Evolutionary conservation across 2,888 invertebrate genomes (phyloP), one percentile per base, ranked within the genome.

Genomic region (Chymomyza fuscimana): DNA sequence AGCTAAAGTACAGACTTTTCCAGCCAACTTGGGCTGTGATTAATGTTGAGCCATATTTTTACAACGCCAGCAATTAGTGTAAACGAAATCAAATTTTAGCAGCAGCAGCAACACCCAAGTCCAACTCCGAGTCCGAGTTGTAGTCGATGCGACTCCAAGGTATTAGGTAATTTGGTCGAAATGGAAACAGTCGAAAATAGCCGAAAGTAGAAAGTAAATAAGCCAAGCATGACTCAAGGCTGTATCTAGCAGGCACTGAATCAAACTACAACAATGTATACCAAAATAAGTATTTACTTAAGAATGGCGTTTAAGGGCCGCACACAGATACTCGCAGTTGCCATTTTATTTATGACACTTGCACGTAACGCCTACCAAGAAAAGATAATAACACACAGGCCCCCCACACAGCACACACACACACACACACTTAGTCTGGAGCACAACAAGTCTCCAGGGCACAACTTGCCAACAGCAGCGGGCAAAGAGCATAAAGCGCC

Each of bases 291-390:
- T 69, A 75, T 75, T 75, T 80, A 75, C 82, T 73, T 79, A 85
- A 87, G 87, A 85, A 83, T 82, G 76, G 85, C 81, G 77, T 80
- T 87, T 79, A 78, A 76, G 82, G 9, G 22, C 64, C 62, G 69
- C 54, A 16, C 6, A 52, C 16, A 22, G n/a, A 54, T n/a, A 54
- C 22, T 12, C 54, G 19, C 16, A 81, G 86, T 76, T 83, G 75
- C 79, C 86, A 81, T 87, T 85, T 85, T 87, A 85, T 85, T 85
- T 87, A 85, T 85, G 85, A 87, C 87, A 85, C 86, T 85, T 77
- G 80, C 81, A 72, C 74, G 84, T 79, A 76, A 86, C 85, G 87
- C 85, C 85, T 74, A 86, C 80, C 80, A 76, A 69, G 78, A 69
- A 25, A 72, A 85, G 87, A 84, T 84, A 84, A 87, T 85, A 85